These are phyloP conservation scores for Torymus aiolomorphi DNA, from an alignment of 2,888 invertebrate genomes.

Conservation along the genomic window DNA sequence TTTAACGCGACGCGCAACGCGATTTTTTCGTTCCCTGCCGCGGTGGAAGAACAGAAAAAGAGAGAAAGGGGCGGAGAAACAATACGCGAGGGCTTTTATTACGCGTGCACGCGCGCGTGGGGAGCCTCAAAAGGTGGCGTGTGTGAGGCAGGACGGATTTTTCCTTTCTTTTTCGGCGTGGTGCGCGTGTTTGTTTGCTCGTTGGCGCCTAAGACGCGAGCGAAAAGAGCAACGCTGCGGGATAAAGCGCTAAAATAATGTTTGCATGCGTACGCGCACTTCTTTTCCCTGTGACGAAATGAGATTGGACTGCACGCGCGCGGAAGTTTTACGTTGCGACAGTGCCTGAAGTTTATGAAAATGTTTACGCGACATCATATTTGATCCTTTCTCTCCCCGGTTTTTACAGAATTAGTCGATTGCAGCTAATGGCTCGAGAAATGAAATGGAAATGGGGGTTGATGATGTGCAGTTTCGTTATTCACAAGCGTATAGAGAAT, in stretches of 20 bases:
- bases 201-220: background rate
- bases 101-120: background rate
- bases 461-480: no score
- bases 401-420: no score
- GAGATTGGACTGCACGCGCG: conserved; percentile 21
- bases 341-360: no score
- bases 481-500: no score
- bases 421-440: no score
- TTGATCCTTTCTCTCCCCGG: no score
- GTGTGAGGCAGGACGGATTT: background rate
- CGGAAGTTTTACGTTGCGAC: background rate
- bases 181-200: no score
- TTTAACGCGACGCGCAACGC: background rate
- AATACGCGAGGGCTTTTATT: background rate
- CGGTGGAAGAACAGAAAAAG: background rate
- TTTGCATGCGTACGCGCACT: background rate
- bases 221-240: background rate
- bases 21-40: background rate
- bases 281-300: background rate
- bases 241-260: conserved; percentile 18
- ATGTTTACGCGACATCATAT: no score
- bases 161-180: background rate
- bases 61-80: no score
- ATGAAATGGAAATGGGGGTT: no score
- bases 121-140: background rate